Conservation (phyloP, 2,888 invertebrate genomes). For the Thalpophila matura region DNA sequence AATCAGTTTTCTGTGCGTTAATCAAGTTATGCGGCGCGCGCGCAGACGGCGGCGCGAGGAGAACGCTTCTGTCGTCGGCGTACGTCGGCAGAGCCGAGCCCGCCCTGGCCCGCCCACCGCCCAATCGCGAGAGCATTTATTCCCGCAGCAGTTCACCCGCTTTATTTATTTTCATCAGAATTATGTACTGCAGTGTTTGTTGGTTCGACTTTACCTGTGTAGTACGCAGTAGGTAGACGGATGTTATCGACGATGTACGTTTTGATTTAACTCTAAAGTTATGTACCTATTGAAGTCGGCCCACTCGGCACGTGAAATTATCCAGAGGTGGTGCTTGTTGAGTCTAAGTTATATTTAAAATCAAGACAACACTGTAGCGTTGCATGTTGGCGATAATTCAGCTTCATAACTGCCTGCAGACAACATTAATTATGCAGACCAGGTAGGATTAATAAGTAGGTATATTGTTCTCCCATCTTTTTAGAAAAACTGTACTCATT, state of each 20-base stretch:
- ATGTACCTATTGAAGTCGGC: conserved; percentile 58
- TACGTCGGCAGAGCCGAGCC: conserved; percentile 86
- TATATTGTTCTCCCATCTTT: not conserved
- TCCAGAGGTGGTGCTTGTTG: conserved; percentile 60
- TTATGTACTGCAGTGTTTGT: conserved; percentile 78
- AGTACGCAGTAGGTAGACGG: conserved; percentile 56
- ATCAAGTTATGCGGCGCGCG: conserved; percentile 81
- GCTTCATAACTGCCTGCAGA: conserved; percentile 18
- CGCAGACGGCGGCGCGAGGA: conserved; percentile 85
- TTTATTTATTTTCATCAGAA: conserved; percentile 79
- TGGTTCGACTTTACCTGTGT: conserved; percentile 69
- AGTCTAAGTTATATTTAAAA: conserved; percentile 62
- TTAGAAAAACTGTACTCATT: not conserved
- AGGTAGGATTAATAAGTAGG: not conserved
- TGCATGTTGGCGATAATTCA: conserved; percentile 42
- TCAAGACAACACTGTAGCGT: conserved; percentile 26
- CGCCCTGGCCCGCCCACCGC: conserved; percentile 81
- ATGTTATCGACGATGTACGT: conserved; percentile 68
- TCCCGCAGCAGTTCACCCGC: conserved; percentile 60
- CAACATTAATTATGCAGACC: conserved; percentile 19
- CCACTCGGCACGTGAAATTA: conserved; percentile 53
- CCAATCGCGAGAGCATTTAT: conserved; percentile 72
- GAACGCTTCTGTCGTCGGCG: conserved; percentile 95
- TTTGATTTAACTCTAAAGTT: conserved; percentile 68
- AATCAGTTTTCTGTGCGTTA: conserved; percentile 88